A percentile compares a stretch with the other conserved stretches of the same genome.
Evolutionary conservation across 2,797 vertebrate species (phyloP).

Genomic region (Acrossocheilus wenchowensis): DNA sequence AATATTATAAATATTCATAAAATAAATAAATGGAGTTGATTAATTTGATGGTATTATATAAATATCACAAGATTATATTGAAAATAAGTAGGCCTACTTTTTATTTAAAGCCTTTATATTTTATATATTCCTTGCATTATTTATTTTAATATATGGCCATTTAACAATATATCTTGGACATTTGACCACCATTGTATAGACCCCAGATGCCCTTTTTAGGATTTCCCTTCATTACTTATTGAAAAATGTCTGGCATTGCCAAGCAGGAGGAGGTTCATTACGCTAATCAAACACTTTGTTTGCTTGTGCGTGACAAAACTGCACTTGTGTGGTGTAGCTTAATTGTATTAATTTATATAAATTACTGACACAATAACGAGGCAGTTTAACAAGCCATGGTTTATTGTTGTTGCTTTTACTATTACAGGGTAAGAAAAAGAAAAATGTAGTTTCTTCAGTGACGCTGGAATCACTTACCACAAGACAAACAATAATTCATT

Average conservation of each 20-base stretch:
- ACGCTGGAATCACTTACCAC: not conserved
- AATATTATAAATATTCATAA: not conserved
- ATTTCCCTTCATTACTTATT: conserved; percentile 38
- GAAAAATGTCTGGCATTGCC: not conserved
- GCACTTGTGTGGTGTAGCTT: not conserved
- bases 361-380: not conserved
- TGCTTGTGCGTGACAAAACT: not conserved
- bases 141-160: not conserved
- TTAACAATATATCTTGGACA: not conserved
- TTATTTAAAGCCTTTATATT: not conserved
- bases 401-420: not conserved
- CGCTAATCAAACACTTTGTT: not conserved
- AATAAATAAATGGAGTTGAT: not conserved
- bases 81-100: not conserved
- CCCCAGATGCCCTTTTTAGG: conserved; percentile 11
- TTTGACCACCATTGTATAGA: not conserved
- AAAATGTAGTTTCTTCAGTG: not conserved
- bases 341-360: not conserved
- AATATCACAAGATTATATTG: not conserved
- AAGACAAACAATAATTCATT: not conserved
- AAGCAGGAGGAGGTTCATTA: conserved; percentile 20
- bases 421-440: not conserved
- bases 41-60: not conserved
- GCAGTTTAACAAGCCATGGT: not conserved
- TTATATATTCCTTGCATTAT: not conserved